Evolutionary conservation across 2,888 invertebrate species (phyloP).

Genomic region (Arctia plantaginis): DNA sequence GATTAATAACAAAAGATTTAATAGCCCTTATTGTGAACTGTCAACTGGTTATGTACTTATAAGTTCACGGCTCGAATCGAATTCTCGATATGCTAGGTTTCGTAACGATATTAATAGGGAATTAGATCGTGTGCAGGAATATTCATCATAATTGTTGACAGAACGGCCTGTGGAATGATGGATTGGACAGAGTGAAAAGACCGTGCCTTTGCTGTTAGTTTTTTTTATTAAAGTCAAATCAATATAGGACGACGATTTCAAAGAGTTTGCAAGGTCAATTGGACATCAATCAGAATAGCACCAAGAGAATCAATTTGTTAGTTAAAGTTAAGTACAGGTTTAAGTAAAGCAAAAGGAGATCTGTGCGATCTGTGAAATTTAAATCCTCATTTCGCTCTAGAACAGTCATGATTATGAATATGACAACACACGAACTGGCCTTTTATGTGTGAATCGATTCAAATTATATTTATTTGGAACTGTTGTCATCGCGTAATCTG

Average conservation of each 20-base stretch:
- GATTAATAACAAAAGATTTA: constrained; percentile 70
- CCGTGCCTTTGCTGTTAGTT: constrained; percentile 51
- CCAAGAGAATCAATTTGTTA: constrained; percentile 35
- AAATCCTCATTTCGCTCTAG: constrained; percentile 49
- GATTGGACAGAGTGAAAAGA: constrained; percentile 62
- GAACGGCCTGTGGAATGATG: constrained; percentile 61
- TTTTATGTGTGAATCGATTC: constrained; percentile 54
- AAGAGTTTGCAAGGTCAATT: constrained; percentile 50
- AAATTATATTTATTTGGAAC: constrained; percentile 49
- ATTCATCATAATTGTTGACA: constrained; percentile 71
- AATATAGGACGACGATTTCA: constrained; percentile 30
- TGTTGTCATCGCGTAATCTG: constrained; percentile 43
- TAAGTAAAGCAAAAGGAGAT: constrained; percentile 32
- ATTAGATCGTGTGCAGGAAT: constrained; percentile 65
- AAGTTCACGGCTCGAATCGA: constrained; percentile 69
- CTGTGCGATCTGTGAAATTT: constrained; percentile 30
- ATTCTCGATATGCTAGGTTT: constrained; percentile 63
- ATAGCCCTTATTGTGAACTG: constrained; percentile 65
- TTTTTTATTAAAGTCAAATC: constrained; percentile 39
- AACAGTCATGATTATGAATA: constrained; percentile 55
- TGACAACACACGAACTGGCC: constrained; percentile 56
- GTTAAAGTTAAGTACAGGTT: constrained; percentile 33
- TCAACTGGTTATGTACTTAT: constrained; percentile 55
- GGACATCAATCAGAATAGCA: constrained; percentile 51
- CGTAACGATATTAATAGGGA: constrained; percentile 65